Evolutionary conservation across 2,113 vertebrate species (phyloP).

Genomic region (Hippocampus mohnikei): DNA sequence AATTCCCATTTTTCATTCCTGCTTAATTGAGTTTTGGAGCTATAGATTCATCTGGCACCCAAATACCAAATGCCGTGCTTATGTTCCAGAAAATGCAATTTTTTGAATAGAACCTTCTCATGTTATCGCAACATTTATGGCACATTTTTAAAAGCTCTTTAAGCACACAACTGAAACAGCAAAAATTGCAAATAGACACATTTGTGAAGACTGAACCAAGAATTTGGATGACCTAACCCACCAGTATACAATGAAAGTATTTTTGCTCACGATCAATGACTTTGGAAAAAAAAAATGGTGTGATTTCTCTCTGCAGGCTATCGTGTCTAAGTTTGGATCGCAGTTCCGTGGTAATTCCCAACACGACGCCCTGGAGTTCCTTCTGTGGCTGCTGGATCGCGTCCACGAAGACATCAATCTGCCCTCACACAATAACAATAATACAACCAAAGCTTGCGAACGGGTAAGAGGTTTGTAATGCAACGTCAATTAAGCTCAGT

Average conservation of each 20-base stretch:
- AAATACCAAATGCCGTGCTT: too few species aligned
- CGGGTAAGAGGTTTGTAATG: constrained; percentile 72
- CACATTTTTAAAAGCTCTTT: too few species aligned
- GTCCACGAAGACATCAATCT: constrained; percentile 88
- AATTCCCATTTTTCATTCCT: constrained; percentile 47
- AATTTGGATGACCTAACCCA: too few species aligned
- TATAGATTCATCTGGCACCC: neutral
- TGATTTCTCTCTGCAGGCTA: constrained; percentile 70
- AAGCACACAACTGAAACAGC: too few species aligned
- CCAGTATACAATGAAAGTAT: neutral
- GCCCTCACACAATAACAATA: constrained; percentile 65
- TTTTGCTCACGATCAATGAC: neutral
- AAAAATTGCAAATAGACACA: too few species aligned
- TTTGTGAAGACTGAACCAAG: too few species aligned
- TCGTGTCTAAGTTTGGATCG: constrained; percentile 86
- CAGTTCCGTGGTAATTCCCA: constrained; percentile 94
- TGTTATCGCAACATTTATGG: too few species aligned
- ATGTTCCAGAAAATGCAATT: too few species aligned
- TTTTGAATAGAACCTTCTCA: too few species aligned
- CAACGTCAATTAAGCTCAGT: too few species aligned
- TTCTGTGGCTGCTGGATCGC: constrained; percentile 91
- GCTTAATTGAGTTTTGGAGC: constrained; percentile 48
- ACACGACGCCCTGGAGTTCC: constrained; percentile 93
- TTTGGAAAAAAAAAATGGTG: neutral
- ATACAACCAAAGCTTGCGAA: constrained; percentile 45